Evolutionary conservation across 2,888 invertebrate species (phyloP).

Genomic region (Conomelus anceps): DNA sequence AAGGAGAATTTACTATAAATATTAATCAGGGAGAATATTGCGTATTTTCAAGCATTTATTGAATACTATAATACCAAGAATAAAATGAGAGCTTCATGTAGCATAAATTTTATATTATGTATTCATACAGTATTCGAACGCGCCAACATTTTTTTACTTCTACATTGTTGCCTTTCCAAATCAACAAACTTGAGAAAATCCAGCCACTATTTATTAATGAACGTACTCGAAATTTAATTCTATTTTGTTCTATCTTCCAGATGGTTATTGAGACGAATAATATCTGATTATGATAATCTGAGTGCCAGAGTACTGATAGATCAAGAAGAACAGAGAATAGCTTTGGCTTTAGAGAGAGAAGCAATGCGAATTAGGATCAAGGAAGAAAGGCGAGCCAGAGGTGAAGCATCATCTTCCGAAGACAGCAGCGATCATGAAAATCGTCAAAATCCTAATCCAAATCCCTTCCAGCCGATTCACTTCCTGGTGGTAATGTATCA

Average conservation of each 20-base stretch:
- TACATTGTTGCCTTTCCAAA: not conserved
- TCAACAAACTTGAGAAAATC: not conserved
- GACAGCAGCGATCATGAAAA: not conserved
- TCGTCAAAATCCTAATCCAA: not conserved
- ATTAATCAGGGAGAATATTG: too few relatives aligned
- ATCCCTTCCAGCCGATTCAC: constrained; percentile 26
- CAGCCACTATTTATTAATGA: not conserved
- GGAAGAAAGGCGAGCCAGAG: constrained; percentile 6
- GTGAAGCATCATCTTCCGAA: not conserved
- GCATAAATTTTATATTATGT: too few relatives aligned
- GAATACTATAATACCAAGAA: too few relatives aligned
- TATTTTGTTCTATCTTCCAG: constrained; percentile 31
- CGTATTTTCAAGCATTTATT: too few relatives aligned
- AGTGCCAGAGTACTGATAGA: constrained; percentile 57
- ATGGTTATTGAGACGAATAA: constrained; percentile 65
- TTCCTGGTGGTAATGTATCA: constrained; percentile 14
- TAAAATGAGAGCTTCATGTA: too few relatives aligned
- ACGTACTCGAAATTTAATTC: not conserved
- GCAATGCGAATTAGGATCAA: constrained; percentile 38
- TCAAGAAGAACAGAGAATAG: constrained; percentile 48
- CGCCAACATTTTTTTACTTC: not conserved
- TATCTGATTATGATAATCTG: constrained; percentile 56
- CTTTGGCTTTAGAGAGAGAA: constrained; percentile 34
- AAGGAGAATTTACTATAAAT: too few relatives aligned
- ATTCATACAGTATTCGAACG: too few relatives aligned